These are phyloP conservation scores for Heliconius charithonia DNA, from an alignment of 2,888 invertebrate genomes.

Conservation along the genomic window DNA sequence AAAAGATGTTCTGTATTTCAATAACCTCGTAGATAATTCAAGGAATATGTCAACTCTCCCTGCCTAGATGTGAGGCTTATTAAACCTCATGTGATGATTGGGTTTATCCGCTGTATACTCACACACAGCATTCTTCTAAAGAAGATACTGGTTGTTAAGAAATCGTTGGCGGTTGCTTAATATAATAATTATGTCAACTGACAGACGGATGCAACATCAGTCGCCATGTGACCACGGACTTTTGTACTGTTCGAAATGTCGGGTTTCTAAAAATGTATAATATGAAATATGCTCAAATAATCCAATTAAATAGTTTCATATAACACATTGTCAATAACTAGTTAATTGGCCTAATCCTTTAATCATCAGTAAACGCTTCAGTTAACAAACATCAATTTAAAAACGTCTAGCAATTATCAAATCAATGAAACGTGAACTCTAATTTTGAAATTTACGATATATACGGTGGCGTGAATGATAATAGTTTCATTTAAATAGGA, in stretches of 20 bases:
- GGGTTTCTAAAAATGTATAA: too few relatives aligned
- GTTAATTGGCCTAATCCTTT: conserved; percentile 6
- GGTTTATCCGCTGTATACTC: too few relatives aligned
- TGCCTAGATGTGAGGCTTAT: too few relatives aligned
- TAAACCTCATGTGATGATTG: too few relatives aligned
- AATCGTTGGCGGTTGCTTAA: background rate
- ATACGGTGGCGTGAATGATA: background rate
- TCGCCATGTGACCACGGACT: too few relatives aligned
- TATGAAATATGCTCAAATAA: too few relatives aligned
- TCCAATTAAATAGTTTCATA: too few relatives aligned
- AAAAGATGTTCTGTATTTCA: background rate
- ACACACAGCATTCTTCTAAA: background rate
- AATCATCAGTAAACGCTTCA: conserved; percentile 7
- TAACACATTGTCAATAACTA: background rate
- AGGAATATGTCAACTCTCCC: too few relatives aligned
- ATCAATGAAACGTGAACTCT: background rate
- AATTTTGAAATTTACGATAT: background rate
- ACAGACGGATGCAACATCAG: too few relatives aligned
- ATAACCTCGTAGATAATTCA: too few relatives aligned
- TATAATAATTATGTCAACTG: too few relatives aligned
- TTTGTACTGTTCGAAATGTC: too few relatives aligned
- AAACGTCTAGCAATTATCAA: conserved; percentile 13
- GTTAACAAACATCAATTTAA: background rate
- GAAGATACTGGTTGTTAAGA: background rate
- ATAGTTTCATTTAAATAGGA: background rate